Conservation (phyloP, 2,797 vertebrate genomes). For the Liparis tanakae region DNA sequence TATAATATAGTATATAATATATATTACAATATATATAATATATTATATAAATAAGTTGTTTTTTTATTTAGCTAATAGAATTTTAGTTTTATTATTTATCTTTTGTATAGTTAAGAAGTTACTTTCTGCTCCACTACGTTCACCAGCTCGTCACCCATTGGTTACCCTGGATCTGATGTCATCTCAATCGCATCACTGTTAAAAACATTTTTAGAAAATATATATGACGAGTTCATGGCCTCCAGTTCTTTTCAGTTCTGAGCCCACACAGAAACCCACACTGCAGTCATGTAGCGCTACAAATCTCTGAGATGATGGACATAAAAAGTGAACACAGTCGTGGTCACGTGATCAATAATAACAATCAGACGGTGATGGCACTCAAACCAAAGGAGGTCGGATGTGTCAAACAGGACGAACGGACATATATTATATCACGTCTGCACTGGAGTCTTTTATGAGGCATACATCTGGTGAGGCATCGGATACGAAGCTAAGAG, state of each 20-base stretch:
- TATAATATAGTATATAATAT: no score
- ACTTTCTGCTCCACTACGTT: background rate
- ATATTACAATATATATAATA: no score
- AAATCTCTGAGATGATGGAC: no score
- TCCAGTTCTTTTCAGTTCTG: background rate
- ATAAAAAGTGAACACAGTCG: background rate
- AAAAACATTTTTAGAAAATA: no score
- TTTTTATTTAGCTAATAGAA: background rate
- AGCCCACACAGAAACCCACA: no score
- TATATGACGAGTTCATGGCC: background rate
- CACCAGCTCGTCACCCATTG: background rate
- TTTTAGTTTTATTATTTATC: background rate
- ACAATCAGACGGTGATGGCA: background rate
- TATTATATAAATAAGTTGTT: no score
- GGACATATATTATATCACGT: background rate
- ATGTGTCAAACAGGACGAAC: background rate
- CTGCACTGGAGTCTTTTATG: background rate
- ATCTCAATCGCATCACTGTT: background rate
- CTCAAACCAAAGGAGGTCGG: background rate
- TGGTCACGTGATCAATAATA: background rate
- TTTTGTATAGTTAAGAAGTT: background rate
- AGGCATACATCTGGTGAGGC: slow-evolving; percentile 4
- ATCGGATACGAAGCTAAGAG: background rate
- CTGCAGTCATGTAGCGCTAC: no score
- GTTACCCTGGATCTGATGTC: no score